These are phyloP conservation scores for Aphidius ervi DNA, from an alignment of 1,140 invertebrate species.

Conservation along the genomic window DNA sequence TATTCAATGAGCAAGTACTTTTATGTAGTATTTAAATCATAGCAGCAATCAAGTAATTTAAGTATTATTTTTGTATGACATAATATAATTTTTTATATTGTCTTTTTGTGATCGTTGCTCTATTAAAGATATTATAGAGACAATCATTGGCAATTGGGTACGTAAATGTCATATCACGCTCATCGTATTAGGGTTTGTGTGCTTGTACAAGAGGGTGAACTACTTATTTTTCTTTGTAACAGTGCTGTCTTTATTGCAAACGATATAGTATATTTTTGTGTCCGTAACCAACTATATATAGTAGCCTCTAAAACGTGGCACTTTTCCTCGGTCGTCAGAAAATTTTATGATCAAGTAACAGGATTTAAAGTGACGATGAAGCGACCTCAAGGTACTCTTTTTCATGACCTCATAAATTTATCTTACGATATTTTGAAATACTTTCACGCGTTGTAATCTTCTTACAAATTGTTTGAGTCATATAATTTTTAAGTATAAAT, in stretches of 20 bases:
- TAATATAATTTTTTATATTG: slow-evolving; percentile 25
- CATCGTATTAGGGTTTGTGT: slow-evolving; percentile 40
- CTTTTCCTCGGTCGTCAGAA: slow-evolving; percentile 49
- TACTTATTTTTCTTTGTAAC: slow-evolving; percentile 14
- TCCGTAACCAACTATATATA: slow-evolving; percentile 22
- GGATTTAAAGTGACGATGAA: slow-evolving; percentile 57
- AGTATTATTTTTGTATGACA: slow-evolving; percentile 17
- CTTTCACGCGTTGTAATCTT: slow-evolving; percentile 17
- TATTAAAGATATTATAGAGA: slow-evolving; percentile 29
- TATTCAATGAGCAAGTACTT: too few relatives aligned
- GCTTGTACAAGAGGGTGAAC: slow-evolving; percentile 30
- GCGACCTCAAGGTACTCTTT: slow-evolving; percentile 54
- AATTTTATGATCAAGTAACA: slow-evolving; percentile 55
- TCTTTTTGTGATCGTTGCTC: slow-evolving; percentile 28
- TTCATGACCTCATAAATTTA: slow-evolving; percentile 54
- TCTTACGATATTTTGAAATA: slow-evolving; percentile 53
- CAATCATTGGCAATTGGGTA: slow-evolving; percentile 44
- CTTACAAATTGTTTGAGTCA: too few relatives aligned
- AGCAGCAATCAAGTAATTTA: slow-evolving; percentile 14
- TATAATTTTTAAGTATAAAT: too few relatives aligned
- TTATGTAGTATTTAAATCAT: neutral
- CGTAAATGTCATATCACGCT: slow-evolving; percentile 42
- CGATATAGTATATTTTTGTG: slow-evolving; percentile 24
- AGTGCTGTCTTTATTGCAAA: slow-evolving; percentile 45
- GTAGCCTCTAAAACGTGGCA: slow-evolving; percentile 19